Percentiles rank a stretch among this genome's conserved stretches.
Conservation (phyloP, 2,113 vertebrate species). For the Grammomys surdaster region DNA sequence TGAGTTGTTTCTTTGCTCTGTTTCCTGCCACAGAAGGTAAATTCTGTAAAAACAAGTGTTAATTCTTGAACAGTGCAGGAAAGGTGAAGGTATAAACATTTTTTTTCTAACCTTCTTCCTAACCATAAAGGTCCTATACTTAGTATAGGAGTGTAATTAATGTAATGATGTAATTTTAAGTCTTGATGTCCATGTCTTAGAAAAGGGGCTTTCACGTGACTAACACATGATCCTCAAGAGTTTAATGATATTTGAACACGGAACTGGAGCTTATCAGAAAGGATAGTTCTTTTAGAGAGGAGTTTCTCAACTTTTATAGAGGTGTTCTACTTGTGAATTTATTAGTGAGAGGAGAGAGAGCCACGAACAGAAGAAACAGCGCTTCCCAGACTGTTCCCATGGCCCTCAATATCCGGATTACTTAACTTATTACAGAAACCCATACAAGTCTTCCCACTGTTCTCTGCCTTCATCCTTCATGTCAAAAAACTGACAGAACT, state of each 20-base stretch:
- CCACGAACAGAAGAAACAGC: not conserved
- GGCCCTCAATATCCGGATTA: not conserved
- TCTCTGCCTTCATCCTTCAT: conserved; percentile 4
- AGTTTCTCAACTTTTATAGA: conserved; percentile 13
- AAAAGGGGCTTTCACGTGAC: not conserved
- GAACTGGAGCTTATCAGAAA: not conserved
- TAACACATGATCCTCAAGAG: not conserved
- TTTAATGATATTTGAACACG: conserved; percentile 42
- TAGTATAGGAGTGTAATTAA: conserved; percentile 17
- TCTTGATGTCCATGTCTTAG: not conserved
- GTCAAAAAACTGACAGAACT: not conserved
- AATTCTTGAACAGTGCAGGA: not conserved
- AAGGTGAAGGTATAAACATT: not conserved
- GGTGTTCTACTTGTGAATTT: not conserved
- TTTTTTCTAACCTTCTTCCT: not conserved
- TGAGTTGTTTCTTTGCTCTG: conserved; percentile 60
- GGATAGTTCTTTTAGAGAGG: not conserved
- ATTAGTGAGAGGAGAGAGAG: fast-evolving
- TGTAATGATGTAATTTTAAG: not conserved
- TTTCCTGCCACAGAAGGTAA: conserved; percentile 28
- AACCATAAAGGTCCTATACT: not conserved
- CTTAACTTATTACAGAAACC: conserved; percentile 1
- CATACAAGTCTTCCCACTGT: not conserved
- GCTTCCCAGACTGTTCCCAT: not conserved
- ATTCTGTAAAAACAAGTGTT: conserved; percentile 33